Conservation (phyloP, 2,113 vertebrate species). For the Oophaga pumilio region DNA sequence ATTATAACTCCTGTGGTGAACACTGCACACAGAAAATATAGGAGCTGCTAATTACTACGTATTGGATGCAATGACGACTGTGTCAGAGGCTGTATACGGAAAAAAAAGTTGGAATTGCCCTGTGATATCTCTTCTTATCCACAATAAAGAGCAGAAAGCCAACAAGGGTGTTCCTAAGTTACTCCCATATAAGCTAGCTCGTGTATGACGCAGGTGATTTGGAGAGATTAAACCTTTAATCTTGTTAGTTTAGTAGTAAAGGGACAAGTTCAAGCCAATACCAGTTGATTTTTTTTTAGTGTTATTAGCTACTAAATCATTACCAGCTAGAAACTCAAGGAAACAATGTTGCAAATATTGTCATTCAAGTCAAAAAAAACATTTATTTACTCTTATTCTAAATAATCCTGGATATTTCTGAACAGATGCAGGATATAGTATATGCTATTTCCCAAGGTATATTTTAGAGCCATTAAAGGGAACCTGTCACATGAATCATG, state of each 20-base stretch:
- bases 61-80: background rate
- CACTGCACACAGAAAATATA: background rate
- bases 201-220: conserved; percentile 40
- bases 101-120: background rate
- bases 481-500: background rate
- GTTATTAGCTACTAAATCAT: background rate
- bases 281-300: conserved; percentile 5
- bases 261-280: conserved; percentile 4
- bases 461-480: background rate
- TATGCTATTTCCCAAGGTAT: background rate
- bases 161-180: conserved; percentile 50
- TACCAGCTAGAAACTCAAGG: background rate
- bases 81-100: background rate
- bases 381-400: background rate
- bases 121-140: background rate
- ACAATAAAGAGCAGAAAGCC: conserved; percentile 33
- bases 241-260: conserved; percentile 50
- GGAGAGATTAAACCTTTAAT: conserved; percentile 48
- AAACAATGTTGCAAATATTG: background rate
- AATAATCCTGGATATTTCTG: background rate
- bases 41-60: background rate
- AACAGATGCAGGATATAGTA: background rate
- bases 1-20: background rate
- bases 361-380: background rate
- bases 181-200: conserved; percentile 34